Evolutionary conservation across 2,888 invertebrate genomes (phyloP).

Genomic region (Disparrhopalites patrizii): DNA sequence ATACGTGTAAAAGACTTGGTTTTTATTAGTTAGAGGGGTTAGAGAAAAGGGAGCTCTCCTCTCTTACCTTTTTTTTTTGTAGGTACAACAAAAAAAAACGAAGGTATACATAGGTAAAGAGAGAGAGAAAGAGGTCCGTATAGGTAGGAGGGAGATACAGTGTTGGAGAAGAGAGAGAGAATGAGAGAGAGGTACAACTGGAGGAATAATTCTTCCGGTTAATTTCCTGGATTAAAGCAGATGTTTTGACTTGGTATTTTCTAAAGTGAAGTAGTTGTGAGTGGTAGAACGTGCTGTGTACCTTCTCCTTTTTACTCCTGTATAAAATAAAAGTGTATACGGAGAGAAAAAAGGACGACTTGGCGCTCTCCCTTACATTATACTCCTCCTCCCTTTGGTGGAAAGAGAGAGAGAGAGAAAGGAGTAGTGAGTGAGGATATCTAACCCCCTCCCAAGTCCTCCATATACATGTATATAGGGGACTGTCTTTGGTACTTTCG

Average conservation of each 20-base stretch:
- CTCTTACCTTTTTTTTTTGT: too few species aligned
- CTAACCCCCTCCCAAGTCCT: background rate
- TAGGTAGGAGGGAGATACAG: background rate
- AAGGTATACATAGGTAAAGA: background rate
- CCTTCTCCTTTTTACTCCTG: too few species aligned
- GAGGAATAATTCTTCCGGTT: slow-evolving; percentile 30
- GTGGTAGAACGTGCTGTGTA: too few species aligned
- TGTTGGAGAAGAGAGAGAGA: too few species aligned
- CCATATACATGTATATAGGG: background rate
- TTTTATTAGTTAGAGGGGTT: too few species aligned
- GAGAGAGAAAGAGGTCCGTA: background rate
- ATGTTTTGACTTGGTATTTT: slow-evolving; percentile 23
- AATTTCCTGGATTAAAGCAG: slow-evolving; percentile 34
- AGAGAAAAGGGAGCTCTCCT: too few species aligned
- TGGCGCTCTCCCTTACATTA: background rate
- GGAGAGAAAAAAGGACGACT: background rate
- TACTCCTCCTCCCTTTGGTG: background rate
- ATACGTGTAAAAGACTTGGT: too few species aligned
- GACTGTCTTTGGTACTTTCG: background rate
- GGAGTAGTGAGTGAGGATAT: background rate
- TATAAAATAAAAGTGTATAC: background rate
- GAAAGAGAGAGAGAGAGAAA: background rate
- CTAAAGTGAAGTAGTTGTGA: too few species aligned
- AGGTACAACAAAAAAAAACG: too few species aligned
- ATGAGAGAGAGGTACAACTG: background rate